These are phyloP conservation scores for Poecilia picta DNA, from an alignment of 2,797 vertebrate genomes.

Conservation along the genomic window DNA sequence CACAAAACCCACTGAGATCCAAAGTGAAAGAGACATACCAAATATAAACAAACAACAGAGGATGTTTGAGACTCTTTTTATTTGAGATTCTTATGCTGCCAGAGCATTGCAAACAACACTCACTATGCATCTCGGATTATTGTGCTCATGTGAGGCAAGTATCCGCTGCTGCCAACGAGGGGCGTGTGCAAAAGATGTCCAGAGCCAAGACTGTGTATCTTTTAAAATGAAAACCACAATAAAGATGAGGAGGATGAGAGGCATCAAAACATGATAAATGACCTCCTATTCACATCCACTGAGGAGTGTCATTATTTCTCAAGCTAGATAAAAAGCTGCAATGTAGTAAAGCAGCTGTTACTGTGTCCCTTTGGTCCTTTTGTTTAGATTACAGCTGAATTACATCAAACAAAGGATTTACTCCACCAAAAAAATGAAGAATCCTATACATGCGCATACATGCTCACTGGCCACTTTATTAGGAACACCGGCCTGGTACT, in stretches of 20 bases:
- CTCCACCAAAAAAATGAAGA: neutral
- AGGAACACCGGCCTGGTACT: neutral
- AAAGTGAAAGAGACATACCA: constrained; percentile 10
- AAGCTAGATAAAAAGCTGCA: constrained; percentile 25
- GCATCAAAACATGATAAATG: constrained; percentile 54
- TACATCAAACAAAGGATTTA: constrained; percentile 17
- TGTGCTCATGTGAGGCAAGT: constrained; percentile 41
- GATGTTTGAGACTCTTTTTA: constrained; percentile 16
- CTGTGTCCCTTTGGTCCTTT: constrained; percentile 23
- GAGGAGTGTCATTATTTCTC: constrained; percentile 43
- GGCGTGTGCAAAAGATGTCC: constrained; percentile 35
- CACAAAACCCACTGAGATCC: neutral
- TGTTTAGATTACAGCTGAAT: neutral
- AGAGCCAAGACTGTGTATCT: constrained; percentile 34
- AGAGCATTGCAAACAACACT: constrained; percentile 34
- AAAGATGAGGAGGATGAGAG: constrained; percentile 32
- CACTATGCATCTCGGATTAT: constrained; percentile 40
- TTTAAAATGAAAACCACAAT: constrained; percentile 29
- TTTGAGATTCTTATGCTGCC: constrained; percentile 25
- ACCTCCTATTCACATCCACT: constrained; percentile 30
- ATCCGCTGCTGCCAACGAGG: constrained; percentile 25
- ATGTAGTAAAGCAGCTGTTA: constrained; percentile 36
- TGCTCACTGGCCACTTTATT: neutral
- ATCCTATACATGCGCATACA: neutral
- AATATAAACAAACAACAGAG: neutral